A percentile compares a stretch with the other conserved stretches of the same genome.
These are phyloP conservation scores for Centropristis striata DNA, from an alignment of 2,113 vertebrate species.

Conservation along the genomic window DNA sequence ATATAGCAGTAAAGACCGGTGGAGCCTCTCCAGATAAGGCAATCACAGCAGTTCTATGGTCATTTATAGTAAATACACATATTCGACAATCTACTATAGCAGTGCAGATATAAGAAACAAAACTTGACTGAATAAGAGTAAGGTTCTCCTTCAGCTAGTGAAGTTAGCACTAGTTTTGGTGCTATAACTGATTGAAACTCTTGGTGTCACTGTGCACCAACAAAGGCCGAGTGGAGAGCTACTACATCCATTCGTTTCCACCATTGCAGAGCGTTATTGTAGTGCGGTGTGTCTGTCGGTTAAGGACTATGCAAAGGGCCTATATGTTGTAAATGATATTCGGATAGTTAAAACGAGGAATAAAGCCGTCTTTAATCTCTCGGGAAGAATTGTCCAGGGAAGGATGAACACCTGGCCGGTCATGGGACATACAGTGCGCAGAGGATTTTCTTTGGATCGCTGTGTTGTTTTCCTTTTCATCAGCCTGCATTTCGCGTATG, in stretches of 20 bases:
- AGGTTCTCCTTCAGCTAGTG: fast-evolving
- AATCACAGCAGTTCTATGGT: not conserved
- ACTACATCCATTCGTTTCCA: constrained; percentile 11
- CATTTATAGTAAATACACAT: not conserved
- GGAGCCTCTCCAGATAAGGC: not conserved
- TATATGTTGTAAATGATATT: not conserved
- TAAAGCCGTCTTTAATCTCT: not conserved
- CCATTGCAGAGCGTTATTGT: constrained; percentile 22
- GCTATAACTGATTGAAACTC: constrained; percentile 40
- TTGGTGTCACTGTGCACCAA: constrained; percentile 68
- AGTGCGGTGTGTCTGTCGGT: not conserved
- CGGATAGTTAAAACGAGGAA: not conserved
- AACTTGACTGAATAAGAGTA: not conserved
- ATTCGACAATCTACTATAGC: not conserved
- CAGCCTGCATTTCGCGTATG: constrained; percentile 35
- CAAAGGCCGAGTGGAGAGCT: not conserved
- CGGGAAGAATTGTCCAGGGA: fast-evolving
- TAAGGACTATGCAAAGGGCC: not conserved
- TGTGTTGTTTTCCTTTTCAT: constrained; percentile 27
- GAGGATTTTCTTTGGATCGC: not conserved
- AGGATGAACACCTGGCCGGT: not conserved
- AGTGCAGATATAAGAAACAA: not conserved
- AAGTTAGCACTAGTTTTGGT: not conserved
- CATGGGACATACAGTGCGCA: not conserved
- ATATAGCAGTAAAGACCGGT: not conserved